Base-by-base conservation (phyloP, 2,797 vertebrate species). In the Limosa lapponica region DNA sequence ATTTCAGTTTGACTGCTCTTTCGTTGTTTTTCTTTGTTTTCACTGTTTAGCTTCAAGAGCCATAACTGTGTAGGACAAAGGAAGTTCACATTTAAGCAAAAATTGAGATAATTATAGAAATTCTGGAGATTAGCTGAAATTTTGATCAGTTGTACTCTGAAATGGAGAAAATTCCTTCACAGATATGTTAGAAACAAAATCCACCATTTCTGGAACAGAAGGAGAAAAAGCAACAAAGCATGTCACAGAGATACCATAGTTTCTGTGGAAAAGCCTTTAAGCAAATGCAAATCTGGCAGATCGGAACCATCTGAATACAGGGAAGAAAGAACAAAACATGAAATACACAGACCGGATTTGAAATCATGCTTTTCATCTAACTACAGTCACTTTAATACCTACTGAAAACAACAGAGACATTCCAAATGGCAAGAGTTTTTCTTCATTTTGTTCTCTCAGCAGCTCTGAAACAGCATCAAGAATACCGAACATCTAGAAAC, bases 21-120 rank as follows among this genome's bases (percentile, higher is more conserved):
- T 90, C 85, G 46, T 87, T 95, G 37, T 85, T 96, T 94, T 82
- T 86, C 82, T 79, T 86, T 95, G 91, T 95, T 98, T 97, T 93
- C 87, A 92, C 52, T 54, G 58, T 95, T 96, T 94, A 94, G 55
- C 72, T 96, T 86, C 61, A 91, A 95, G 75, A 96, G 92, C 71
- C 88, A 85, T 48, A 94, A 90, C 57, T 59, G 90, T 65, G 49
- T 74, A 93, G 51, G 43, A 39, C 8, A 48, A 86, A 93, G 65
- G 85, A 79, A 1, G 6, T 10, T 44, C 30, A 77, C 77, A 75
- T 20, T 9, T 15, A 30, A 65, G 65, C 2, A 9, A 78, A 88
- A 71, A 8, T 3, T 7, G 13, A 80, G 44, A 71, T 67, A 81
- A 73, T n/a, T 32, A 37, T 51, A 79, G 25, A 59, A 80, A 37